These are phyloP conservation scores for Anguilla megastoma DNA, from an alignment of 2,797 vertebrate species.

Conservation along the genomic window DNA sequence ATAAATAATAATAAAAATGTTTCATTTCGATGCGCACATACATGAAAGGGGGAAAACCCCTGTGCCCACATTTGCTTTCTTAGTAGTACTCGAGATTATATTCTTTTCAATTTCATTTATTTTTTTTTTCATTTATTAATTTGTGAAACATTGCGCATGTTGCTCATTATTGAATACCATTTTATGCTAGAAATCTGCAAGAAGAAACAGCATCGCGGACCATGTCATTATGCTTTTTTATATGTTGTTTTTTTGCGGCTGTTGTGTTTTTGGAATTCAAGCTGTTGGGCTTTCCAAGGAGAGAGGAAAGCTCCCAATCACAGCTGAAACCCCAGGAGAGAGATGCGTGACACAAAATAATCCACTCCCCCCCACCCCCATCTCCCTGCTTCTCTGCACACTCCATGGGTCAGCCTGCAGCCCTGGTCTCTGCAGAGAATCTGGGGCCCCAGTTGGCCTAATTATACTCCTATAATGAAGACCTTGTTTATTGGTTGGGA, in stretches of 20 bases:
- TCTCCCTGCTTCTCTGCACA: not conserved
- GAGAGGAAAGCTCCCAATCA: not conserved
- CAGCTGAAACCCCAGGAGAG: not conserved
- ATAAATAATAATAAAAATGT: no score
- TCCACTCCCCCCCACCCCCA: not conserved
- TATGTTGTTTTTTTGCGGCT: not conserved
- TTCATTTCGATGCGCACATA: no score
- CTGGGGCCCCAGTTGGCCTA: slow-evolving; percentile 19
- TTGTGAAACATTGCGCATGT: not conserved
- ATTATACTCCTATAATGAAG: slow-evolving; percentile 23
- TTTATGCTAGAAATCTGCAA: not conserved
- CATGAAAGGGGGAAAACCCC: not conserved
- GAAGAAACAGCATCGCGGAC: not conserved
- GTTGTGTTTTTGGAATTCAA: not conserved
- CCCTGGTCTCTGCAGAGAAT: not conserved
- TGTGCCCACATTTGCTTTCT: not conserved
- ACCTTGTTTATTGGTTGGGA: slow-evolving; percentile 22
- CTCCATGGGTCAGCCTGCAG: not conserved
- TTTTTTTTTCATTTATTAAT: not conserved
- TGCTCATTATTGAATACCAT: not conserved
- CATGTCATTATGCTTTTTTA: not conserved
- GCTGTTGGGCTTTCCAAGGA: not conserved
- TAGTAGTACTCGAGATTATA: not conserved
- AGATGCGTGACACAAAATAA: not conserved
- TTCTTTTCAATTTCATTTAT: not conserved